These are phyloP conservation scores for Spodoptera frugiperda DNA, from an alignment of 1,140 invertebrate genomes.

Conservation along the genomic window DNA sequence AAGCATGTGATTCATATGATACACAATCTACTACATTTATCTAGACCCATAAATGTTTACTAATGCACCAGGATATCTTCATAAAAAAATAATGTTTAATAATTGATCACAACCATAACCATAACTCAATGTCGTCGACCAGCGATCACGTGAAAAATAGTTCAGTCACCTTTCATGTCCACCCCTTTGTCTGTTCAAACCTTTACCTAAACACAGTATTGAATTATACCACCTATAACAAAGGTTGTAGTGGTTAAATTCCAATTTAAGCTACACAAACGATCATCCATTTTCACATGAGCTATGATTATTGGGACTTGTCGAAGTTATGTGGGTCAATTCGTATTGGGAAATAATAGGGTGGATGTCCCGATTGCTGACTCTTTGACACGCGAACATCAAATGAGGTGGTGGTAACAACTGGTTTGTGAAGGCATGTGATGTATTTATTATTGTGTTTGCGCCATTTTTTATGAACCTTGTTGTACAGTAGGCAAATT, in stretches of 20 bases:
- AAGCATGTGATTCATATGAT: background rate
- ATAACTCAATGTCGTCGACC: conserved; percentile 43
- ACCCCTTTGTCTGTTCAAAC: conserved; percentile 45
- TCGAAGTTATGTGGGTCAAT: conserved; percentile 26
- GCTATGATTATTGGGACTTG: background rate
- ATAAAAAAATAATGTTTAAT: conserved; percentile 15
- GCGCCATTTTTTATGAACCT: conserved; percentile 7
- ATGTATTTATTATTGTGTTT: conserved; percentile 15
- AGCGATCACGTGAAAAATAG: conserved; percentile 44
- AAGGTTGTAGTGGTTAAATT: conserved; percentile 41
- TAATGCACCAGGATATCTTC: conserved; percentile 1
- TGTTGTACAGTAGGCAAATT: conserved; percentile 4
- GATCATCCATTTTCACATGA: conserved; percentile 39
- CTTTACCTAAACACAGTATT: conserved; percentile 1
- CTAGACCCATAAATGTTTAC: conserved; percentile 1
- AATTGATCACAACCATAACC: conserved; percentile 27
- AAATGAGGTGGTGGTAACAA: conserved; percentile 31
- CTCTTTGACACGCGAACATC: conserved; percentile 47
- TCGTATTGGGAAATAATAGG: conserved; percentile 45
- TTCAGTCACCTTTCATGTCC: conserved; percentile 51
- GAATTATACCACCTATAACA: conserved; percentile 30
- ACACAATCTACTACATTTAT: conserved; percentile 16
- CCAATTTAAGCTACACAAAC: conserved; percentile 15
- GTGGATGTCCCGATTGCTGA: conserved; percentile 49
- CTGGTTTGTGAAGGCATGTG: conserved; percentile 5